phyloP scores from a whole-genome alignment of 2,113 vertebrate species.

The Menura novaehollandiae region DNA sequence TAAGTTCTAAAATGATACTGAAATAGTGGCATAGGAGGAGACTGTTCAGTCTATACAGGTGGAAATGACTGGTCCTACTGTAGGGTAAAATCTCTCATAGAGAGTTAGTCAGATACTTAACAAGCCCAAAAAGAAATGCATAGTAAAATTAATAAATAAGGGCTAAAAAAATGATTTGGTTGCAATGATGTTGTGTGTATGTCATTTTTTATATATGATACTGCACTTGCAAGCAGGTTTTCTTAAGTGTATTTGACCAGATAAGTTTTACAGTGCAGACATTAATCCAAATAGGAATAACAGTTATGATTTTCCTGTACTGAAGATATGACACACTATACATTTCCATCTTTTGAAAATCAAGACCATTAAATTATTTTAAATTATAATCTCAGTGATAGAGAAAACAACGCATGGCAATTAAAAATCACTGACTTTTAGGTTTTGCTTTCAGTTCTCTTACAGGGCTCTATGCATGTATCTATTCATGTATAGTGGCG shows the following conservation, averaged over 20 bases:
- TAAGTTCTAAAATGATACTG: neutral
- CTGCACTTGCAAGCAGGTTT: neutral
- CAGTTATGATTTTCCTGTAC: neutral
- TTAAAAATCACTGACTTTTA: neutral
- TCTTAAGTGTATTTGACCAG: neutral
- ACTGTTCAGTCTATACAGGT: neutral
- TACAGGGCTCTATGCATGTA: neutral
- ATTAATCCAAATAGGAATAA: neutral
- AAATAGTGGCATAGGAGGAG: neutral
- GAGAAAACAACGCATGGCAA: neutral
- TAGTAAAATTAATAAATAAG: neutral
- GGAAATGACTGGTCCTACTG: neutral
- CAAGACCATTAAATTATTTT: neutral
- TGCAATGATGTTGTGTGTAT: neutral
- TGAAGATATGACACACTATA: neutral
- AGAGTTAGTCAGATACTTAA: neutral
- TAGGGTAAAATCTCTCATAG: neutral
- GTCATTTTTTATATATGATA: neutral
- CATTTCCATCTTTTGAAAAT: neutral
- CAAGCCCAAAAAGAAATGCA: neutral
- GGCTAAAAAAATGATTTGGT: neutral
- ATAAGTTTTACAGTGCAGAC: neutral
- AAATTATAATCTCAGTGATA: neutral
- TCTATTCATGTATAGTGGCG: neutral
- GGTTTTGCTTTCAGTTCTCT: neutral